phyloP scores from a whole-genome alignment of 2,113 vertebrate genomes.

The Triplophysa tibetana region DNA sequence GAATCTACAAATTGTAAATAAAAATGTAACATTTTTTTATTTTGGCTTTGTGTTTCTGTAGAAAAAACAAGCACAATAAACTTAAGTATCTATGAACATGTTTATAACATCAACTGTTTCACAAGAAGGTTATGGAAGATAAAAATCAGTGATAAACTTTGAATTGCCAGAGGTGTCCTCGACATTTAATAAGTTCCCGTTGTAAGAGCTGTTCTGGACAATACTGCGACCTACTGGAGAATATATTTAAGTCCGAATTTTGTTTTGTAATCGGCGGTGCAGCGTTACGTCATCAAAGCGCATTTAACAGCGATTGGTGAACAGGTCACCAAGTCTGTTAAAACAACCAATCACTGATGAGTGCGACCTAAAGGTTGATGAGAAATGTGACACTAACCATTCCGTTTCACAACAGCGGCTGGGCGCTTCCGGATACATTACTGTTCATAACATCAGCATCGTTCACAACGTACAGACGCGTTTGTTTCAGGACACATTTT shows the following conservation, averaged over 20 bases:
- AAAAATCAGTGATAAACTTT: background rate
- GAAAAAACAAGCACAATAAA: conserved; percentile 38
- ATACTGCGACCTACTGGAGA: background rate
- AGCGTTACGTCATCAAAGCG: background rate
- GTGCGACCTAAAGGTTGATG: background rate
- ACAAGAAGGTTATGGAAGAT: background rate
- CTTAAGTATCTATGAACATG: conserved; percentile 8
- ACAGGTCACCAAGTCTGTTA: background rate
- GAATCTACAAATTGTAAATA: conserved; percentile 33
- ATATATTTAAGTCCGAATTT: background rate
- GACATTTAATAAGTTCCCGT: no score
- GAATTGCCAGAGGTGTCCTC: background rate
- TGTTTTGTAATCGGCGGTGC: background rate
- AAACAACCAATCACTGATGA: background rate
- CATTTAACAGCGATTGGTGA: conserved; percentile 25
- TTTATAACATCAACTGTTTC: background rate
- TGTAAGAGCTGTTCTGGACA: background rate
- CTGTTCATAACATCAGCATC: background rate
- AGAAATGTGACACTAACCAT: conserved; percentile 1
- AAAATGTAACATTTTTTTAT: conserved; percentile 17
- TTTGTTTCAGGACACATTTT: background rate
- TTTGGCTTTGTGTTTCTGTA: conserved; percentile 28
- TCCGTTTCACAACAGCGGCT: no score
- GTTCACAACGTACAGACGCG: background rate
- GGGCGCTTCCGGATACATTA: background rate